Conservation (phyloP, 2,797 vertebrate species). For the Myotis vivesi region DNA sequence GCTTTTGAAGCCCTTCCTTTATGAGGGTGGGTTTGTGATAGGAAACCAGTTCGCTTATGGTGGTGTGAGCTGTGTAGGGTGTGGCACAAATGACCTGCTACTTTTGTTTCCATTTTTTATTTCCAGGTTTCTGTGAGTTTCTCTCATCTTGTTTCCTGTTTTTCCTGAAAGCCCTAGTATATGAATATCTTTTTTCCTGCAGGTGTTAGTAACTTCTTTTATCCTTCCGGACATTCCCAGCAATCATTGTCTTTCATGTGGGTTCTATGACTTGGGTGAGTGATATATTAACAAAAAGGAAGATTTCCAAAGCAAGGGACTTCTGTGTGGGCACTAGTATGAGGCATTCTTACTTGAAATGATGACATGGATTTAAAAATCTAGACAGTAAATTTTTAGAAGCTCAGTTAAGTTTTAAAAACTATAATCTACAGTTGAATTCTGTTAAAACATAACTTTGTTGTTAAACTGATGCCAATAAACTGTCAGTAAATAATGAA, state of each 20-base stretch:
- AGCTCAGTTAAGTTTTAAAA: background rate
- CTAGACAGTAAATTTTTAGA: background rate
- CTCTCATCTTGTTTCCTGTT: constrained; percentile 78
- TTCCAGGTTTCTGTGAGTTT: constrained; percentile 69
- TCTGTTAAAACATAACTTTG: constrained; percentile 41
- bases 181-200: constrained; percentile 73
- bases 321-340: background rate
- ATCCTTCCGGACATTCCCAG: constrained; percentile 50
- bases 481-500: background rate
- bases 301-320: background rate
- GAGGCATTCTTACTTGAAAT: background rate
- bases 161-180: constrained; percentile 59
- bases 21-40: background rate
- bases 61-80: background rate
- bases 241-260: constrained; percentile 63
- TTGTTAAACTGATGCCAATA: background rate
- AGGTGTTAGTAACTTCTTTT: constrained; percentile 72
- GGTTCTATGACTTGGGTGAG: background rate
- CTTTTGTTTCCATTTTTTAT: constrained; percentile 73
- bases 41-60: constrained; percentile 47
- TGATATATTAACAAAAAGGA: background rate
- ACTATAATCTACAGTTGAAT: background rate
- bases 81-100: constrained; percentile 8
- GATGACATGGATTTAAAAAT: background rate
- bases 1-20: constrained; percentile 66